phyloP scores from a whole-genome alignment of 2,113 vertebrate genomes.

The Mohoua ochrocephala region DNA sequence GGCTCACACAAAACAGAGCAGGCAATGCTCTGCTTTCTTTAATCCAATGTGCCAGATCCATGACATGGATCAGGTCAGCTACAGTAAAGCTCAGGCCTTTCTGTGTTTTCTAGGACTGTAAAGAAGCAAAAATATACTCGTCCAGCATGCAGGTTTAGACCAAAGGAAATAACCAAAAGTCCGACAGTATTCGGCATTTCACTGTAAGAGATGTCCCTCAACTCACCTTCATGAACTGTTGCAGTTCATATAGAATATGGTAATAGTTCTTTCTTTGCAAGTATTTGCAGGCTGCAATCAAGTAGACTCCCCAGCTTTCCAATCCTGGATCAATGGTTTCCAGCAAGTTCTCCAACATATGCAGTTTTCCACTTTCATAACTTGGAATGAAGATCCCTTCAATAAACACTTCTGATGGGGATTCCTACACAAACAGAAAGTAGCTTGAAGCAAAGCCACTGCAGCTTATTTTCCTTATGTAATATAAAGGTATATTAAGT shows the following conservation, averaged over 20 bases:
- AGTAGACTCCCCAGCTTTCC: constrained; percentile 85
- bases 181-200: not conserved
- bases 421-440: constrained; percentile 75
- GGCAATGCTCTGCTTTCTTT: not conserved
- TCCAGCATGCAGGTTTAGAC: not conserved
- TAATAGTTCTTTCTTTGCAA: constrained; percentile 87
- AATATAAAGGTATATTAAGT: not conserved
- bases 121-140: not conserved
- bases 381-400: constrained; percentile 89
- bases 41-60: not conserved
- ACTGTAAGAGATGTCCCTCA: not conserved
- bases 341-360: constrained; percentile 83
- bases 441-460: not conserved
- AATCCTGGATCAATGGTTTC: constrained; percentile 86
- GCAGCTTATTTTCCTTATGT: not conserved
- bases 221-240: constrained; percentile 95
- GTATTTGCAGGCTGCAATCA: constrained; percentile 92
- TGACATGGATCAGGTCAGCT: not conserved
- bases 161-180: not conserved
- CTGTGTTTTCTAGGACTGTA: not conserved
- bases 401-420: constrained; percentile 89
- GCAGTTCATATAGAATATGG: constrained; percentile 92
- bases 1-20: not conserved
- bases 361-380: constrained; percentile 84
- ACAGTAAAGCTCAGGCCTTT: not conserved